phyloP scores from a whole-genome alignment of 1,140 invertebrate genomes.

The Eriocheir sinensis region DNA sequence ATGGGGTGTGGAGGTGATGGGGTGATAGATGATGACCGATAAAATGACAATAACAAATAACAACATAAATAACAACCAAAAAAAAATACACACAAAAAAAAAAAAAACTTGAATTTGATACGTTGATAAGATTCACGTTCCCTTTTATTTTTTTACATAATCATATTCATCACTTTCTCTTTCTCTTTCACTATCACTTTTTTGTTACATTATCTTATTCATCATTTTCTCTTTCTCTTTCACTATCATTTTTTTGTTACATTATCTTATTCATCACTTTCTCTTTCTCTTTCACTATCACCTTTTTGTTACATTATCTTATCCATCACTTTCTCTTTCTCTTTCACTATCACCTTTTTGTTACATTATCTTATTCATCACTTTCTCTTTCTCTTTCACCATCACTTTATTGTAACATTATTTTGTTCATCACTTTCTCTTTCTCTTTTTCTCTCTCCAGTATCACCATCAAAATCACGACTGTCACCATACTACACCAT shows the following conservation, averaged over 20 bases:
- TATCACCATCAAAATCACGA: not conserved
- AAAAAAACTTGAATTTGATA: too few species aligned
- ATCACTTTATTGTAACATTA: not conserved
- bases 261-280: not conserved
- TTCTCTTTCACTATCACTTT: not conserved
- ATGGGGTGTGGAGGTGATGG: not conserved
- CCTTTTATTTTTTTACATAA: not conserved
- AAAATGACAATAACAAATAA: not conserved
- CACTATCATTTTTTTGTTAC: not conserved
- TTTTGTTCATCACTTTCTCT: not conserved
- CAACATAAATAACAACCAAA: not conserved
- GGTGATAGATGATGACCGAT: not conserved
- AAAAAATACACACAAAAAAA: not conserved
- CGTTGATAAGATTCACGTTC: not conserved
- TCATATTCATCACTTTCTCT: not conserved
- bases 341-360: not conserved
- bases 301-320: not conserved
- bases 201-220: not conserved
- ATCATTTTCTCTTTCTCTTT: not conserved
- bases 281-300: not conserved
- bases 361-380: not conserved
- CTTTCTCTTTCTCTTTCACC: not conserved
- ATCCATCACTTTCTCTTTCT: not conserved
- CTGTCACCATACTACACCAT: not conserved
- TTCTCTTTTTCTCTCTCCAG: too few species aligned